Evolutionary conservation across 2,113 vertebrate genomes (phyloP), one percentile per base, ranked within the genome.

Genomic region (Engystomops pustulosus): DNA sequence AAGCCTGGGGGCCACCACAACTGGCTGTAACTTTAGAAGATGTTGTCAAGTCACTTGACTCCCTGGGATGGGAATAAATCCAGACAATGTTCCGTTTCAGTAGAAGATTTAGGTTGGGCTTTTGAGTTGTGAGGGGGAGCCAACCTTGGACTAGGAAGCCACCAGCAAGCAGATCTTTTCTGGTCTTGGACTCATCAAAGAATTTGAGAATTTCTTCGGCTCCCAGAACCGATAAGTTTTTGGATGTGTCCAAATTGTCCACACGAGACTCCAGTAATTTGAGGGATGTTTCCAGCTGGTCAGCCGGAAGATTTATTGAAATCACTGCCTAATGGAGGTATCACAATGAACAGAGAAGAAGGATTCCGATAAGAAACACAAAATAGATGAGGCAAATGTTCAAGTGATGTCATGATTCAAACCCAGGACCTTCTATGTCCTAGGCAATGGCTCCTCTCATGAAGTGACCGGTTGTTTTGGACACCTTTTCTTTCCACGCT

Each of bases 21-120:
- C n/a, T 58, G n/a, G 55, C 25, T 23, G 93, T 92, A 17, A 32
- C n/a, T 6, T 11, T 4, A 9, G 36, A 25, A 41, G 68, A 70
- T 11, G 68, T 6, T 74, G 15, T 7, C 8, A 5, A 47, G 12
- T 47, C 38, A 27, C 25, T 30, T 10, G 70, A 17, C 17, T 47
- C 44, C 34, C 25, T 11, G 3, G 45, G 30, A 12, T 67, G 20
- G 7, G 79, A 51, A 47, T 62, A 80, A 0, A 80, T 18, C 60
- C 60, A 80, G 15, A 45, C 25, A 49, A 69, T 34, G 11, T 23
- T 8, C 9, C 12, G 8, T 14, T 45, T n/a, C 1, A 67, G 17
- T 25, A 69, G 45, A 36, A 68, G 45, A 45, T 80, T 20, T 14
- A 80, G 65, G 11, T 80, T 80, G 18, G 79, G 15, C 47, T 36